A percentile compares a stretch with the other conserved stretches of the same genome.
phyloP scores from a whole-genome alignment of 1,140 invertebrate genomes.

The Neuroterus valhalla region DNA sequence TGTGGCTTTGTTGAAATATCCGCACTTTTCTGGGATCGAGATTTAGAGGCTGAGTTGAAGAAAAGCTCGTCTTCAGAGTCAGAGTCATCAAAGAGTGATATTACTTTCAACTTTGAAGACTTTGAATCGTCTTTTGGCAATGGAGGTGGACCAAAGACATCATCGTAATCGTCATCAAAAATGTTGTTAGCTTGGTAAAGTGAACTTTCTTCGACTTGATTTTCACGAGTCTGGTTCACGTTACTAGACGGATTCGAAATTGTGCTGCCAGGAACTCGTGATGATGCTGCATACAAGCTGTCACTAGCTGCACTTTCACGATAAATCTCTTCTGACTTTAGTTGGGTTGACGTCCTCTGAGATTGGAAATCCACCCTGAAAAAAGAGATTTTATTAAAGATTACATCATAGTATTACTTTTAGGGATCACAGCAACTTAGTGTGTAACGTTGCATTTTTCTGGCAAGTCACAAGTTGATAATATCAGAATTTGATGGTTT shows the following conservation, averaged over 20 bases:
- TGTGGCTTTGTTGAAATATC: slow-evolving; percentile 46
- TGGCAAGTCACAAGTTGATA: no score
- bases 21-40: slow-evolving; percentile 61
- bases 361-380: slow-evolving; percentile 56
- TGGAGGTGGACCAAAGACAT: slow-evolving; percentile 65
- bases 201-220: slow-evolving; percentile 33
- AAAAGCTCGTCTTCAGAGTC: slow-evolving; percentile 68
- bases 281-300: slow-evolving; percentile 52
- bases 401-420: no score
- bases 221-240: background rate
- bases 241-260: slow-evolving; percentile 36
- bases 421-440: no score
- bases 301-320: slow-evolving; percentile 60
- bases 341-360: slow-evolving; percentile 56
- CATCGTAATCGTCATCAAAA: slow-evolving; percentile 58
- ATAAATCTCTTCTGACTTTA: slow-evolving; percentile 63
- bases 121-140: slow-evolving; percentile 49
- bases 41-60: slow-evolving; percentile 59
- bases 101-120: slow-evolving; percentile 50
- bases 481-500: no score
- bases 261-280: background rate
- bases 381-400: no score
- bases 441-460: no score
- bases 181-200: slow-evolving; percentile 50
- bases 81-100: slow-evolving; percentile 64